A percentile compares a stretch with the other conserved stretches of the same genome.
Conservation (phyloP, 2,888 invertebrate species). For the Drosophila mimetica region DNA sequence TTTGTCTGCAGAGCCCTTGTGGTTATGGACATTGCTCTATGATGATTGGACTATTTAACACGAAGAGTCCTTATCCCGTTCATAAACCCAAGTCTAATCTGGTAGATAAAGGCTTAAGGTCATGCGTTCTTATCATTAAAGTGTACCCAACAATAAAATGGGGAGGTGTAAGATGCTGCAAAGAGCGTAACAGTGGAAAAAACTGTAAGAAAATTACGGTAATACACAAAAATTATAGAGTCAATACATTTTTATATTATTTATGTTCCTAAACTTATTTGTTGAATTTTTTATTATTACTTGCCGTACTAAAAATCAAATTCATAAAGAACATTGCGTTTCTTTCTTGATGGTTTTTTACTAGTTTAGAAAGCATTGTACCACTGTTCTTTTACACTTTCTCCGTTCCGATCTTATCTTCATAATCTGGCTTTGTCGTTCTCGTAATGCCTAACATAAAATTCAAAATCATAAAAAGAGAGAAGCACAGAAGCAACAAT, state of each 20-base stretch:
- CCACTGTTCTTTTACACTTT: constrained; percentile 11
- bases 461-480: constrained; percentile 64
- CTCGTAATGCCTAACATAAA: constrained; percentile 60
- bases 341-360: too few relatives aligned
- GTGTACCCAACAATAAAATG: constrained; percentile 29
- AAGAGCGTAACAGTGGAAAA: too few relatives aligned
- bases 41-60: constrained; percentile 31
- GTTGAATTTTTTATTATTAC: too few relatives aligned
- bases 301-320: too few relatives aligned
- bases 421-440: constrained; percentile 11
- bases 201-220: too few relatives aligned
- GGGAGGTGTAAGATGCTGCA: too few relatives aligned
- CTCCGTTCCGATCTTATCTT: not conserved
- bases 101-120: constrained; percentile 4
- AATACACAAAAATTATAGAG: too few relatives aligned
- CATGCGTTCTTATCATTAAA: constrained; percentile 16
- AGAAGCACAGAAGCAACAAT: constrained; percentile 20
- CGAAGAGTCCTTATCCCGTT: constrained; percentile 15
- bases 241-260: too few relatives aligned
- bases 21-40: constrained; percentile 17
- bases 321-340: too few relatives aligned
- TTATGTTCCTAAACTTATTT: too few relatives aligned
- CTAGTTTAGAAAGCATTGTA: too few relatives aligned
- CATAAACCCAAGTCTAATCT: constrained; percentile 21
- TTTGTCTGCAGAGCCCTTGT: constrained; percentile 6